Base-by-base conservation (phyloP, 2,888 invertebrate genomes). In the Volucella inanis region DNA sequence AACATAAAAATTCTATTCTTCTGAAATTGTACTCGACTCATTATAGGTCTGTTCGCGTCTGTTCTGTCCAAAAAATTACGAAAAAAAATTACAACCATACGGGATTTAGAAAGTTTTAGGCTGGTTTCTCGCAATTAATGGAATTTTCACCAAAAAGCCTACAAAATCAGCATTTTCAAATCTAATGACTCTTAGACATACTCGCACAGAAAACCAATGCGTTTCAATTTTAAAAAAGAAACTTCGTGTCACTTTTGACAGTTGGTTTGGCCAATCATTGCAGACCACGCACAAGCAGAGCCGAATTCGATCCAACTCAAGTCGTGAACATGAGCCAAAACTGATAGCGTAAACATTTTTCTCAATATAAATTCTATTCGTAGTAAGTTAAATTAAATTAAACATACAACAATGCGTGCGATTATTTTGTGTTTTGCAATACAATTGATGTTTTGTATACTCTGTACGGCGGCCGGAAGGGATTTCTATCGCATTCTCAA, bases 401-500 rank as follows among this genome's bases (percentile, higher is more conserved):
- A 61, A 70, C 59, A 47, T 38, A 71, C n/a, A 68, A 67, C 18
- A 50, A 82, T 85, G 82, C 81, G 79, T 62, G 57, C 71, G 49
- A 39, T 85, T 49, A 61, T 80, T 11, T 50, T 80, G 3, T 64
- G 70, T 41, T 43, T 81, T 45, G 59, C 64, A 9, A 54, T 87
- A 18, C 89, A 89, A 74, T 57, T 90, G 55, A 87, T 88, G 39
- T 85, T 91, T 14, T 87, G 88, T 49, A 81, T 88, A 0, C 50
- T 90, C 11, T 87, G 88, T 50, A 89, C 88, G 3, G 78, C 88
- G 38, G 95, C 95, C 88, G 95, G 97, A 88, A 94, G 99, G 89
- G 98, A 99, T 93, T 99, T 98, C 93, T 99, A 99, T 93, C 94
- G 95, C 89, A 98, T 99, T 90, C 94, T 99, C 82, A 97, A 97